Evolutionary conservation across 2,888 invertebrate species (phyloP).

Genomic region (Phaonia tiefii): DNA sequence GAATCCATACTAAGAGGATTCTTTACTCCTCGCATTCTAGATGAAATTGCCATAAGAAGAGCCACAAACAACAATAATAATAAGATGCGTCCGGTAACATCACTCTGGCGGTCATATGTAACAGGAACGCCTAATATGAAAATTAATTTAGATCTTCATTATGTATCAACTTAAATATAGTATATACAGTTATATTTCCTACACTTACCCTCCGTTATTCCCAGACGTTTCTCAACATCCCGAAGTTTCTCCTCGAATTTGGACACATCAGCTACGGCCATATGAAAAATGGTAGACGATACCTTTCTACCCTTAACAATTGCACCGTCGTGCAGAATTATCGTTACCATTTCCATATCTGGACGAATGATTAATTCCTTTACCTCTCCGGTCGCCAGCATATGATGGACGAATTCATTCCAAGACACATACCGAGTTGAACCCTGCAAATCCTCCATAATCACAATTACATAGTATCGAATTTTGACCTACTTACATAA

Average conservation of each 20-base stretch:
- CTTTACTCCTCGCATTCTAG: conserved; percentile 85
- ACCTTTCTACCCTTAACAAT: conserved; percentile 88
- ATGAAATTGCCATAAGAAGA: conserved; percentile 85
- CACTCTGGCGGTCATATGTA: conserved; percentile 90
- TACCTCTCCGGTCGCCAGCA: conserved; percentile 97
- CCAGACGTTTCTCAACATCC: conserved; percentile 89
- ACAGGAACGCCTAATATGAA: conserved; percentile 85
- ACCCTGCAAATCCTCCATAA: conserved; percentile 67
- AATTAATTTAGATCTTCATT: no score
- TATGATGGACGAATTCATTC: conserved; percentile 97
- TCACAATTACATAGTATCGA: conserved; percentile 1
- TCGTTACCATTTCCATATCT: conserved; percentile 91
- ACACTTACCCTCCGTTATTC: conserved; percentile 86
- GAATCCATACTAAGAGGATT: conserved; percentile 88
- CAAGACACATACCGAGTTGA: conserved; percentile 90
- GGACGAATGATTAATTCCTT: conserved; percentile 92
- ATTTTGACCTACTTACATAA: not conserved
- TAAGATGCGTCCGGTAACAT: conserved; percentile 86
- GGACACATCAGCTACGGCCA: conserved; percentile 91
- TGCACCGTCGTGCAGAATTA: conserved; percentile 92
- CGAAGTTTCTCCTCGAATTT: conserved; percentile 95
- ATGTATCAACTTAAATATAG: no score
- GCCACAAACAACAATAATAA: conserved; percentile 86
- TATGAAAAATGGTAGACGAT: conserved; percentile 87
- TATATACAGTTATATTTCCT: not conserved